Conservation (phyloP, 2,797 vertebrate genomes). For the Staurois parvus region DNA sequence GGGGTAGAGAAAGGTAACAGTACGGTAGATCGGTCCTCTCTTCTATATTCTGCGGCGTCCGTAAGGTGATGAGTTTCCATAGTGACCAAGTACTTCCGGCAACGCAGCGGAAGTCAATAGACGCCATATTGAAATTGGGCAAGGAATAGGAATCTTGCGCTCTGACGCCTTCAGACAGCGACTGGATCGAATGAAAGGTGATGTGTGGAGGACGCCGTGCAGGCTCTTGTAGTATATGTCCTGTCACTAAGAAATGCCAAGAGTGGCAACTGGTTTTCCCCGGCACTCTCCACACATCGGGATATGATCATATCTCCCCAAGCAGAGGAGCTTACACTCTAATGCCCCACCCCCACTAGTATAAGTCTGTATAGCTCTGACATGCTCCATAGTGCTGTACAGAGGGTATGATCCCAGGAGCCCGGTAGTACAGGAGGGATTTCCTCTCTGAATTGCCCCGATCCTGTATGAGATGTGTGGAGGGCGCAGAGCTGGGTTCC, state of each 20-base stretch:
- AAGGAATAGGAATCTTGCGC: not conserved
- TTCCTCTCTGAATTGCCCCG: too few relatives aligned
- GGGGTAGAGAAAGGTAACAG: too few relatives aligned
- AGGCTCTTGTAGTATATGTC: not conserved
- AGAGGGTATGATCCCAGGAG: not conserved
- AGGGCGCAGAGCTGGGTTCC: too few relatives aligned
- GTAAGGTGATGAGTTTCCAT: not conserved
- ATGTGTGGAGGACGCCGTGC: not conserved
- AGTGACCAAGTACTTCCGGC: not conserved
- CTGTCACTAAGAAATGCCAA: not conserved
- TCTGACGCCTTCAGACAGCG: not conserved
- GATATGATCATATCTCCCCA: not conserved
- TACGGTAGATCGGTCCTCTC: not conserved
- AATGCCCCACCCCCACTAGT: not conserved
- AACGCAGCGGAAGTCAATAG: not conserved
- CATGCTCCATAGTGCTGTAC: not conserved
- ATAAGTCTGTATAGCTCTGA: not conserved
- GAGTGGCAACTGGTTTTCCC: too few relatives aligned
- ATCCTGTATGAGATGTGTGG: too few relatives aligned
- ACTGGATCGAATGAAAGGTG: not conserved
- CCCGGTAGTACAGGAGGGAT: too few relatives aligned
- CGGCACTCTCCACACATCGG: too few relatives aligned
- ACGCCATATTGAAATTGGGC: constrained; percentile 6
- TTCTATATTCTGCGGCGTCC: not conserved
- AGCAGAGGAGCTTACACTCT: not conserved